Evolutionary conservation across 2,797 vertebrate genomes (phyloP), one percentile per base, ranked within the genome.

Genomic region (Acrossocheilus fasciatus): DNA sequence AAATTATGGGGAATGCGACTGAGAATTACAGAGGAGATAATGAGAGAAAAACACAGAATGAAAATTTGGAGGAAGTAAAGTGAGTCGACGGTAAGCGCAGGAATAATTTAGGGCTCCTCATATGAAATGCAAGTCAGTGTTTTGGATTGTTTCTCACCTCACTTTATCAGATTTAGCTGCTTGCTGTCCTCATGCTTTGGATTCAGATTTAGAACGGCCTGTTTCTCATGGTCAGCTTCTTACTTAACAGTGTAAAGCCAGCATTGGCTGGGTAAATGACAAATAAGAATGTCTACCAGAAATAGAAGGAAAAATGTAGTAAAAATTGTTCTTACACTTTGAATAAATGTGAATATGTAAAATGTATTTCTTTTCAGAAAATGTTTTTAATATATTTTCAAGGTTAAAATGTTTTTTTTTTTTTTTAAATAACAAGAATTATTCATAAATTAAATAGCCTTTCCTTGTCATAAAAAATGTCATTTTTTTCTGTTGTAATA

Each of bases 191-290:
- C 23, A 4, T 41, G n/a, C 84, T 89, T 93, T 89, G 87, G 66
- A 90, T 90, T 86, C 43, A 87, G 66, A 90, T 90, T 86, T 36
- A 87, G 87, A 86, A 87, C 52, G 81, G 68, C 66, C 78, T 68
- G 26, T 87, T 91, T 88, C 87, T 92, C 52, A 17, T 41, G 14
- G 76, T 17, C 52, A 54, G 57, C 12, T 77, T 41, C 20, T 36
- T 41, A 59, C 52, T 57, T 39, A 77, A n/a, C 34, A n/a, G 52
- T 20, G 4, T 59, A 17, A 78, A 59, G 20, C 4, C 52, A 41
- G 36, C 3, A 0, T 41, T 59, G 4, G 3, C 41, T 15, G 52
- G 3, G 52, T 78, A n/a, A 41, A 41, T n/a, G 7, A 2, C 6
- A 59, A 59, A 78, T 59, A 78, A 39, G 50, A 77, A 77, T 57